Base-by-base conservation (phyloP, 2,797 vertebrate species). In the Coranthus polyacanthus region DNA sequence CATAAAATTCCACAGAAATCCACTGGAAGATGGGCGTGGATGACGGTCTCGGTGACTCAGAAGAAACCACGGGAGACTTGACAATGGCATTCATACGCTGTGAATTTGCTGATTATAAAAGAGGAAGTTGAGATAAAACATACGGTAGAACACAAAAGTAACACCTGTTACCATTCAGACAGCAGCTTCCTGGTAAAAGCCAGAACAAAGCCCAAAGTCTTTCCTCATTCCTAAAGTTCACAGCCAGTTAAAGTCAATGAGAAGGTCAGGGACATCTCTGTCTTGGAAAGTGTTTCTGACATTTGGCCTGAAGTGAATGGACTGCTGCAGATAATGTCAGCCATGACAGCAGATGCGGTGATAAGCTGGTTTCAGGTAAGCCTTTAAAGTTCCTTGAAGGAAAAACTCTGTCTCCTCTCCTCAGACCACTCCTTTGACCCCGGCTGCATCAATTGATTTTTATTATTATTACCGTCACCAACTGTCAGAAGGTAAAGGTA, bases 151-250 rank as follows among this genome's bases (percentile, higher is more conserved):
- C 44, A 71, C 60, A 22, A 11, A 46, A 38, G 7, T 26, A 18
- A 38, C 78, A 77, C 73, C 69, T 72, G 81, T 58, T 68, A 59
- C 53, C 59, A 34, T 57, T 78, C 52, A 66, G 21, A 7, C 53
- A 36, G 44, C 50, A 36, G 60, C 65, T 75, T 82, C 51, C 75
- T 71, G 56, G 36, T 53, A 58, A 50, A 71, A 17, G 5, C 15
- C 4, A 17, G 54, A 10, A 37, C 37, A 53, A 3, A 50, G 52
- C 53, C 66, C 66, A 2, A 60, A 0, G 6, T 26, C 43, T 76
- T 71, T 81, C 42, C 46, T 78, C 72, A 38, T 67, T 46, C 62
- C 70, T 69, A 58, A 44, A 50, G 65, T 65, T 80, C 82, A 72
- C 57, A 63, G 59, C 52, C 50, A 7, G 53, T 84, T 54, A 44